Evolutionary conservation across 2,113 vertebrate genomes (phyloP).

Genomic region (Physeter macrocephalus): DNA sequence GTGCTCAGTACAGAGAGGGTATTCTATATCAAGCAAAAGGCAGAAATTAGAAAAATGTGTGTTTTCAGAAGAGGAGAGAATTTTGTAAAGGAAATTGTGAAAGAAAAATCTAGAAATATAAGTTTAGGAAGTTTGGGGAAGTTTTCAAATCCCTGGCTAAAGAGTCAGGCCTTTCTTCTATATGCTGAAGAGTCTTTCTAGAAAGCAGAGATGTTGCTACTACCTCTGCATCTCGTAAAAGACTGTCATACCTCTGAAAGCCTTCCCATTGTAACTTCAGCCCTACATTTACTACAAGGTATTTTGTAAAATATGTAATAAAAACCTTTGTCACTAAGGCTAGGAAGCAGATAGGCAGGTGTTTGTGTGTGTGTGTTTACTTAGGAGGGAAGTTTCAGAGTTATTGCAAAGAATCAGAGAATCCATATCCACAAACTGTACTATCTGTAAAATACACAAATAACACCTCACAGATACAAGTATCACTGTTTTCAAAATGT

Average conservation of each 20-base stretch:
- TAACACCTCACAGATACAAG: not conserved
- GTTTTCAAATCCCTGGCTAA: not conserved
- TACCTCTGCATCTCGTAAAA: not conserved
- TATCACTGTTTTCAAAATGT: not conserved
- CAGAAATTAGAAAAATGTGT: not conserved
- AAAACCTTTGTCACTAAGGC: not conserved
- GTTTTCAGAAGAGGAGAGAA: not conserved
- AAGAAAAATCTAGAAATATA: not conserved
- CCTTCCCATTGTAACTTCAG: not conserved
- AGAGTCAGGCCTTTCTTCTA: not conserved
- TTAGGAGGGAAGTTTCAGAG: not conserved
- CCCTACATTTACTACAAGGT: not conserved
- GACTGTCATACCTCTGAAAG: not conserved
- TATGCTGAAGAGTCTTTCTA: not conserved
- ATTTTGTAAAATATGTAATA: not conserved
- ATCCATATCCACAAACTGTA: not conserved
- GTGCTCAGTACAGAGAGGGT: not conserved
- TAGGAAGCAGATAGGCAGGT: not conserved
- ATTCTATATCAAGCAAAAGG: not conserved
- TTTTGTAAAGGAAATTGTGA: not conserved
- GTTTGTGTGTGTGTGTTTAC: not conserved
- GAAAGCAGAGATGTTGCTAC: not conserved
- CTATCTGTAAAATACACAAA: not conserved
- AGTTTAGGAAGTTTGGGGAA: not conserved
- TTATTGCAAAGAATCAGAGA: not conserved